Percentiles rank a stretch among this genome's conserved stretches.
phyloP scores from a whole-genome alignment of 2,113 vertebrate species.

The Butorides virescens region DNA sequence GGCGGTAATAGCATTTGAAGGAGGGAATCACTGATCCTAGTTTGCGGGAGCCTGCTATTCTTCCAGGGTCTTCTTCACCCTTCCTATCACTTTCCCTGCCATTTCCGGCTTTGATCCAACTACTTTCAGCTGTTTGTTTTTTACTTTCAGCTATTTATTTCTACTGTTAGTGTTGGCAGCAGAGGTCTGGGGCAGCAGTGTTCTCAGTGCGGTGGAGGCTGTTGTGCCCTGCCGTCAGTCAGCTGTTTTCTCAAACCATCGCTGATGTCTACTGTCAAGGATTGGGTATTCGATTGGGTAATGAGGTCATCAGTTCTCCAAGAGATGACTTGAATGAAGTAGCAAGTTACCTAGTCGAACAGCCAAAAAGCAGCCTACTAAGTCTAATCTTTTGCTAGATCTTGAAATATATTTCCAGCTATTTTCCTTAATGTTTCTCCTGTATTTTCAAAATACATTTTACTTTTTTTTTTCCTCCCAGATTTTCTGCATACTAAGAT shows the following conservation, averaged over 20 bases:
- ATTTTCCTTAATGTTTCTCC: not conserved
- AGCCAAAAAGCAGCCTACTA: not conserved
- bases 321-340: not conserved
- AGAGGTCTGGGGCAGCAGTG: not conserved
- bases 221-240: not conserved
- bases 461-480: not conserved
- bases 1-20: not conserved
- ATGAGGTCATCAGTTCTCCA: not conserved
- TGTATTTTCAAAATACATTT: not conserved
- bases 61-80: not conserved
- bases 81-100: not conserved
- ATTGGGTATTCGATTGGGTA: not conserved
- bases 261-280: not conserved
- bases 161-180: not conserved
- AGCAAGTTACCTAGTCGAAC: not conserved
- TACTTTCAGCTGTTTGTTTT: not conserved
- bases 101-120: not conserved
- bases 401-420: not conserved
- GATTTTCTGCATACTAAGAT: not conserved
- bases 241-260: not conserved
- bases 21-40: not conserved
- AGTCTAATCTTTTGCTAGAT: not conserved
- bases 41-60: not conserved
- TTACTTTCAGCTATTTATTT: not conserved
- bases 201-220: not conserved